Percentiles rank a stretch among this genome's conserved stretches.
Evolutionary conservation across 1,140 invertebrate species (phyloP).

Genomic region (Lycorma delicatula): DNA sequence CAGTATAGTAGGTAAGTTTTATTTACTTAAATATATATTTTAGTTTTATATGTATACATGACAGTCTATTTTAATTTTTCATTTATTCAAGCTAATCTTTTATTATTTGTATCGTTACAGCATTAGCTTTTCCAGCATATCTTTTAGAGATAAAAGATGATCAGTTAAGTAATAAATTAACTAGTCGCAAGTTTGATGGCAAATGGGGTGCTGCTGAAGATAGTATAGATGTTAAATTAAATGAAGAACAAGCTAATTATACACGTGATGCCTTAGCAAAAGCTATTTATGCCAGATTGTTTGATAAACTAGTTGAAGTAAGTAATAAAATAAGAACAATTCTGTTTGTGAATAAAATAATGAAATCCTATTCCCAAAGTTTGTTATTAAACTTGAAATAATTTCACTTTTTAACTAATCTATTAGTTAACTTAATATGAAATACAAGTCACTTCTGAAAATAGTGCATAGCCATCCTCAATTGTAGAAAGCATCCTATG

Average conservation of each 20-base stretch:
- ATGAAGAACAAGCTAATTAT: conserved; percentile 57
- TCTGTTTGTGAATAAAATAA: conserved; percentile 7
- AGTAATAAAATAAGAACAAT: no score
- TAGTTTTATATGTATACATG: no score
- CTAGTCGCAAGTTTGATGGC: conserved; percentile 57
- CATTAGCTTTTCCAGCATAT: conserved; percentile 53
- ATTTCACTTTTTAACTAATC: no score
- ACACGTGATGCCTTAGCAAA: conserved; percentile 61
- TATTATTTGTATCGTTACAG: conserved; percentile 37
- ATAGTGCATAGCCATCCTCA: no score
- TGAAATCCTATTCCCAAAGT: background rate
- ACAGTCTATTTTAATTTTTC: conserved; percentile 1
- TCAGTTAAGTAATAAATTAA: conserved; percentile 51
- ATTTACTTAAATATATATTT: no score
- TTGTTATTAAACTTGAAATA: no score
- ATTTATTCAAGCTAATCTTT: background rate
- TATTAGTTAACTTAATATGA: no score
- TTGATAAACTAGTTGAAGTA: conserved; percentile 62
- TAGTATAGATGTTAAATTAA: conserved; percentile 56
- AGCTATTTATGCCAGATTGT: conserved; percentile 57
- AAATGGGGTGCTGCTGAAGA: conserved; percentile 66
- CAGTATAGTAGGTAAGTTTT: no score
- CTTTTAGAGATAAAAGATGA: conserved; percentile 53
- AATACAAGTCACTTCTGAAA: no score
- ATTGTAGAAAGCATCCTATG: no score